Evolutionary conservation across 2,888 invertebrate species (phyloP).

Genomic region (Poecilobothrus nobilitatus): DNA sequence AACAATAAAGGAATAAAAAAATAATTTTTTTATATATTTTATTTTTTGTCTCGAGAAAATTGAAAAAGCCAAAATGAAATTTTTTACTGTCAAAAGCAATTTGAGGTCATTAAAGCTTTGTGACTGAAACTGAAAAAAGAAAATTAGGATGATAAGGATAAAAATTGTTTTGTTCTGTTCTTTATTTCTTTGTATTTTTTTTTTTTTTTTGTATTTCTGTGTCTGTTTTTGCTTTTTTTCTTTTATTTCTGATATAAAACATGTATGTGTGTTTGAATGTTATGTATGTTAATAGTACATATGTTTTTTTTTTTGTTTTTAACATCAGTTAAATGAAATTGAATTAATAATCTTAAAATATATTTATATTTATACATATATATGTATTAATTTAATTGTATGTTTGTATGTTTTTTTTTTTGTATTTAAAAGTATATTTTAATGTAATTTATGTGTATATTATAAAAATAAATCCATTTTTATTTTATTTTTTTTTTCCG

Average conservation of each 20-base stretch:
- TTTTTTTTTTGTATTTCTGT: background rate
- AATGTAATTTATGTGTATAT: too few species aligned
- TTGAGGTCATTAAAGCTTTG: conserved; percentile 3
- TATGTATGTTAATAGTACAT: too few species aligned
- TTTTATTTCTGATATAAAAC: background rate
- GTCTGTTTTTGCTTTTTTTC: too few species aligned
- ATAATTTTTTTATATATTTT: background rate
- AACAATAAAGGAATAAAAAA: conserved; percentile 46
- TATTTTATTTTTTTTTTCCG: too few species aligned
- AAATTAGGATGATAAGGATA: conserved; percentile 4
- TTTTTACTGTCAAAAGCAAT: conserved; percentile 6
- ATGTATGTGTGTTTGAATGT: background rate
- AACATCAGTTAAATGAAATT: too few species aligned
- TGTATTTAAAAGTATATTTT: too few species aligned
- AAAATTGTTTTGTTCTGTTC: background rate
- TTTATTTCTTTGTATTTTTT: background rate
- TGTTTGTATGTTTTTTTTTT: too few species aligned
- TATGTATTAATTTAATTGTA: too few species aligned
- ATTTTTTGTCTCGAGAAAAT: background rate
- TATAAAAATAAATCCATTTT: too few species aligned
- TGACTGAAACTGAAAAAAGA: background rate
- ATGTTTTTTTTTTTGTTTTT: too few species aligned
- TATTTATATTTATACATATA: too few species aligned
- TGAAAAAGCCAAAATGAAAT: conserved; percentile 3
- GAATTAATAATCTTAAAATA: too few species aligned